Base-by-base conservation (phyloP, 2,113 vertebrate genomes). In the Ellobius talpinus region DNA sequence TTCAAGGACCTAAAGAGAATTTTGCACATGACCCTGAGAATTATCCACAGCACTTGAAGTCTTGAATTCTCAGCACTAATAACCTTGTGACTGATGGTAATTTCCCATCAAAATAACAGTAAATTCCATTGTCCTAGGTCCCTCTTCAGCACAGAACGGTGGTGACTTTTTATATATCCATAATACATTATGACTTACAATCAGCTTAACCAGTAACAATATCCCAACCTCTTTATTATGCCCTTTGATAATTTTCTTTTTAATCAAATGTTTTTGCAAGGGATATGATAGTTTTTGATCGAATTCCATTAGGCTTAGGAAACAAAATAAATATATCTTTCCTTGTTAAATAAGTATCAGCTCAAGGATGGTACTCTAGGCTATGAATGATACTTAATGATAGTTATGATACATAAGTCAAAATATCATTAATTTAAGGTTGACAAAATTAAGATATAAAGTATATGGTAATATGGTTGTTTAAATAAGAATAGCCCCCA, bases 261-360 rank as follows among this genome's bases (percentile, higher is more conserved):
- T 36, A 86, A 81, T 82, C 90, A 96, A 93, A 85, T 95, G n/a
- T 76, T 93, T 93, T 94, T 92, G 7, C 65, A 97, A 90, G 52
- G 33, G 31, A 72, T 92, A 65, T 45, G 87, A 86, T 19, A 78
- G 7, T 21, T 58, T 72, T 95, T 50, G 81, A 95, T 93, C 19
- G 29, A 96, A 90, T 92, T 87, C 29, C 42, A 12, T 94, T 63
- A 21, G 77, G n/a, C 45, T 97, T 58, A 95, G 31, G 45, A 84
- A 94, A 91, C 6, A 45, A 47, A 3, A 58, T 12, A 14, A 33
- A 58, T 76, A 16, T 42, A 66, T 90, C 36, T 73, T 84, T 76
- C 16, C 11, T 31, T 36, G 16, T n/a, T 14, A 82, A 47, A 78
- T 45, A 31, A 10, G 23, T 24, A 73, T 36, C 65, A 84, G 29